Conservation (phyloP, 2,797 vertebrate genomes). For the Eurystomus glaucurus region DNA sequence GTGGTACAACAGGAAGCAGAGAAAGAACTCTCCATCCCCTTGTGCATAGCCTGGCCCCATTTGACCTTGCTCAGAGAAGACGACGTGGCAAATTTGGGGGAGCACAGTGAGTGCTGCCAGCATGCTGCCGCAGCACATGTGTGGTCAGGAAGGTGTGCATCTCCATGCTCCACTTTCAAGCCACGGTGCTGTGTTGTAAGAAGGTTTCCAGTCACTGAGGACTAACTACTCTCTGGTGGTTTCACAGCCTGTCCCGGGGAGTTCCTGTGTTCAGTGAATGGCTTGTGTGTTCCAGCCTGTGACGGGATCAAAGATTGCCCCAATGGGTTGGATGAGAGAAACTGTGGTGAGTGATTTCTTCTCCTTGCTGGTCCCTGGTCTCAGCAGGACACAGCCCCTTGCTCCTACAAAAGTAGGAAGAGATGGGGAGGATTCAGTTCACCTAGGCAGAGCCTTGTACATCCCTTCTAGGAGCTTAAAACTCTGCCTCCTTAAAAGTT, state of each 20-base stretch:
- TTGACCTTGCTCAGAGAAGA: not conserved
- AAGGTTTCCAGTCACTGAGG: not conserved
- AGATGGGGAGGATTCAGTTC: not conserved
- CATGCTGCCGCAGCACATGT: not conserved
- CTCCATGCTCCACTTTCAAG: not conserved
- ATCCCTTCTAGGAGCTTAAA: not conserved
- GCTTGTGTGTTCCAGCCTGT: conserved; percentile 92
- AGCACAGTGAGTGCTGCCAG: fast-evolving
- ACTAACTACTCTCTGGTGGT: conserved; percentile 13
- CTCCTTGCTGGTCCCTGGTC: fast-evolving
- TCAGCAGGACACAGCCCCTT: not conserved
- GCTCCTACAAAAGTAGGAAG: not conserved
- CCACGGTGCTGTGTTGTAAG: not conserved
- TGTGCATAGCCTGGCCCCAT: not conserved
- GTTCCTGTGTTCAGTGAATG: conserved; percentile 90
- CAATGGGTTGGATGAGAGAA: conserved; percentile 93
- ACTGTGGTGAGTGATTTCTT: conserved; percentile 88
- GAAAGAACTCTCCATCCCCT: not conserved
- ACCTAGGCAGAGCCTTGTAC: not conserved
- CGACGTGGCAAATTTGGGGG: not conserved
- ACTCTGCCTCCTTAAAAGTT: not conserved
- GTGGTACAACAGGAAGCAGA: not conserved
- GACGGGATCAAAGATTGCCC: conserved; percentile 94
- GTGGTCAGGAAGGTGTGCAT: not conserved
- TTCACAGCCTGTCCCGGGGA: conserved; percentile 91